These are phyloP conservation scores for Monochamus saltuarius DNA, from an alignment of 1,140 invertebrate species.

Conservation along the genomic window DNA sequence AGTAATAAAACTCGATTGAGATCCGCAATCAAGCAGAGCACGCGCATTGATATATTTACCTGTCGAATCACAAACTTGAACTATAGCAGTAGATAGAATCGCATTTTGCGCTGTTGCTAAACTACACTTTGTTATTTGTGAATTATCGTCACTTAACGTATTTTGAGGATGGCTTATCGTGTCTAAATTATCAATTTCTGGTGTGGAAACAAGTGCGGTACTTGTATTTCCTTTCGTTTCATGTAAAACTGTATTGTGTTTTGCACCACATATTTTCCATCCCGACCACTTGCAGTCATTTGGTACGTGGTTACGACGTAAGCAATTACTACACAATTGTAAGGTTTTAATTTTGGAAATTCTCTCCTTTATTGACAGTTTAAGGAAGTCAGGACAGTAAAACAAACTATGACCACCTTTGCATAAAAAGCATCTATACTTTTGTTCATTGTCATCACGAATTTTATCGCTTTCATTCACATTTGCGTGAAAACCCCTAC, in stretches of 20 bases:
- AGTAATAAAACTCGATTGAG: conserved; percentile 12
- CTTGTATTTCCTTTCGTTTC: background rate
- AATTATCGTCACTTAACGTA: too few relatives aligned
- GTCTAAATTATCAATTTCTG: background rate
- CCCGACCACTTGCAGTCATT: conserved; percentile 5
- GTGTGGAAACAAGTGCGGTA: too few relatives aligned
- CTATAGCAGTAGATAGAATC: conserved; percentile 5
- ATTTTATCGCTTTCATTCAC: too few relatives aligned
- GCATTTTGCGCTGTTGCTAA: background rate
- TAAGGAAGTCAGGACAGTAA: conserved; percentile 4
- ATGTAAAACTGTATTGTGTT: conserved; percentile 12
- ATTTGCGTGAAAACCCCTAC: too few relatives aligned
- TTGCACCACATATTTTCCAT: background rate
- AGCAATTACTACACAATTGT: conserved; percentile 6
- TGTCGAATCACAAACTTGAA: background rate
- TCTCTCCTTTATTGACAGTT: background rate
- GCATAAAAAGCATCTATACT: background rate
- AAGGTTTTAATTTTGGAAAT: background rate
- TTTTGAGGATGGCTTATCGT: background rate
- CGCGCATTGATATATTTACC: background rate
- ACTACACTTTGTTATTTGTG: too few relatives aligned
- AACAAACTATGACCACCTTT: conserved; percentile 6
- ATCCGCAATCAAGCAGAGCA: conserved; percentile 9
- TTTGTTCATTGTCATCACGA: too few relatives aligned
- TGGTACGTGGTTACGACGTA: background rate